Evolutionary conservation across 2,797 vertebrate genomes (phyloP), one percentile per base, ranked within the genome.

Genomic region (Falco berigora): DNA sequence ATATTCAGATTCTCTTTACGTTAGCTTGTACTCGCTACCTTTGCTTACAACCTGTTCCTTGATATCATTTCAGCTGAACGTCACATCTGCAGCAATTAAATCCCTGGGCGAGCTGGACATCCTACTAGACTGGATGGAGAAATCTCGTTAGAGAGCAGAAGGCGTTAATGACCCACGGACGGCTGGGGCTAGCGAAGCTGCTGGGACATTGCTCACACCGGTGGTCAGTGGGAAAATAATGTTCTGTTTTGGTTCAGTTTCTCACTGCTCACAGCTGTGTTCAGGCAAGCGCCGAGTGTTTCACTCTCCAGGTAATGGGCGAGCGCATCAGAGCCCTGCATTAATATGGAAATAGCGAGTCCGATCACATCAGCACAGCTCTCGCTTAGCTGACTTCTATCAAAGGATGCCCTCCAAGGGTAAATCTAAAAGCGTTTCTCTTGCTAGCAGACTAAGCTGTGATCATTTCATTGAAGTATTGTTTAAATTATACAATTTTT

Each of bases 81-180:
- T 93, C 73, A 96, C 91, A 5, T 88, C 93, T 28, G 98, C 97
- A 20, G 97, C 92, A 10, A 95, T 98, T 59, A 98, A 98, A 72
- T 97, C 97, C 47, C 52, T 98, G 76, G 98, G 98, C 2, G 98
- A 98, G 84, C 90, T 98, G 27, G 97, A 98, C 59, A 98, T 98
- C 89, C 92, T 98, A 3, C 72, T 98, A 23, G 95, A 92, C 66
- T 98, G 98, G 98, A 93, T 98, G 90, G 97, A 98, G 53, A 95
- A 96, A 53, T 68, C 42, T 32, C 55, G 1, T 20, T 96, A 97
- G 62, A n/a, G 92, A 27, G 73, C 4, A 8, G 50, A 7, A 0
- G 1, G 28, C 0, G 1, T 36, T 23, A 55, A 27, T 0, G 16
- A 17, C 28, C 58, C 20, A 7, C 2, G 4, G 13, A 2, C 0